phyloP scores from a whole-genome alignment of 2,113 vertebrate genomes.

The Actenoides hombroni region DNA sequence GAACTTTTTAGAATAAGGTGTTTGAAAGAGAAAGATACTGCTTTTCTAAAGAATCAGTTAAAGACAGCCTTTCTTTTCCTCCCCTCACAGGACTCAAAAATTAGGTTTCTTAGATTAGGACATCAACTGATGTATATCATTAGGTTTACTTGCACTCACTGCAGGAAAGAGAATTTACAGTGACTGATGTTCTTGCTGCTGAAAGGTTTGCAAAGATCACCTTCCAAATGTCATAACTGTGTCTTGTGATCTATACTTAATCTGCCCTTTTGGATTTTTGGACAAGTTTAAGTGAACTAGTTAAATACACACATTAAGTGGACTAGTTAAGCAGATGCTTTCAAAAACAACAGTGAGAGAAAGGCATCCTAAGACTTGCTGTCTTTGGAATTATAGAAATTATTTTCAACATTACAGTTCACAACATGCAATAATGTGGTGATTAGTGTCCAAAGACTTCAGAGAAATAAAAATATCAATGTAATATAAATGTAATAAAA shows the following conservation, averaged over 20 bases:
- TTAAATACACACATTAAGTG: neutral
- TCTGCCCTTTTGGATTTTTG: neutral
- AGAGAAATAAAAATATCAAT: neutral
- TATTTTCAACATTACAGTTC: neutral
- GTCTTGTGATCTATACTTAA: neutral
- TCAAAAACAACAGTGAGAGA: neutral
- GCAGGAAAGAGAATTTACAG: neutral
- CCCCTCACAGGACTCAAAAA: neutral
- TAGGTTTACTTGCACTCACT: neutral
- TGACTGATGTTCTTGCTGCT: neutral
- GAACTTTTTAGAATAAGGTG: neutral
- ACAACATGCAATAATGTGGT: neutral
- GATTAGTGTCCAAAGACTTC: neutral
- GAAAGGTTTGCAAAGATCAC: neutral
- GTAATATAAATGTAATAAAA: neutral
- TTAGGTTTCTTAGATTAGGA: neutral
- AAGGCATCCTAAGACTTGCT: neutral
- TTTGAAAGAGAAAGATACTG: neutral
- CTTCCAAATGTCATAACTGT: neutral
- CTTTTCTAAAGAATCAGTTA: neutral
- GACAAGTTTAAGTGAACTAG: neutral
- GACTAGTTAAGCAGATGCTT: neutral
- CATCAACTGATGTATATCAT: neutral
- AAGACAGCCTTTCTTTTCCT: neutral
- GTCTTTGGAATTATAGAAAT: neutral